phyloP scores from a whole-genome alignment of 2,888 invertebrate genomes.

The Lithophane socia region DNA sequence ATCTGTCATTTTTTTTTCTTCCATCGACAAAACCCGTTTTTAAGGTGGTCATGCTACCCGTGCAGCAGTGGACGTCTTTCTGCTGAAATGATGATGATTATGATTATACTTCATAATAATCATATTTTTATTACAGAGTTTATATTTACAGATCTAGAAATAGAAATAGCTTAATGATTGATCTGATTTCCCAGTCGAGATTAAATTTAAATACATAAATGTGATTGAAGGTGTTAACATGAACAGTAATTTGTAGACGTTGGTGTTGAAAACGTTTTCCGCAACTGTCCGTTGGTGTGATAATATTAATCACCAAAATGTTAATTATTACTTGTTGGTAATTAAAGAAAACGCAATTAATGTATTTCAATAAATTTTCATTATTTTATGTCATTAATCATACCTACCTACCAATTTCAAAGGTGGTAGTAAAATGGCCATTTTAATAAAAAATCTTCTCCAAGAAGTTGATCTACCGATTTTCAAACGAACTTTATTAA shows the following conservation, averaged over 20 bases:
- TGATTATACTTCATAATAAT: too few species aligned
- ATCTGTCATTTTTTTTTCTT: too few species aligned
- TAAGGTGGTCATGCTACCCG: too few species aligned
- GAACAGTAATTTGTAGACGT: constrained; percentile 30
- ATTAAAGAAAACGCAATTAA: not conserved
- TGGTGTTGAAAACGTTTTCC: constrained; percentile 36
- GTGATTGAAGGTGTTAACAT: constrained; percentile 33
- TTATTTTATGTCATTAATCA: not conserved
- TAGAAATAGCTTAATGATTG: constrained; percentile 20
- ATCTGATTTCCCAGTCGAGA: constrained; percentile 20
- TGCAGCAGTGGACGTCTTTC: too few species aligned
- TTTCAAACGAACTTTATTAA: constrained; percentile 3
- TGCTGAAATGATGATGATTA: too few species aligned
- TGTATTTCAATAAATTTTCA: not conserved
- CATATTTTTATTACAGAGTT: not conserved
- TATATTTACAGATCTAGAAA: constrained; percentile 23
- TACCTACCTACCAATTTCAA: too few species aligned
- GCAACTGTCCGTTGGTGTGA: constrained; percentile 21
- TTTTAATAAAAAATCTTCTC: not conserved
- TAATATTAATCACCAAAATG: constrained; percentile 24
- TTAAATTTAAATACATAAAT: constrained; percentile 32
- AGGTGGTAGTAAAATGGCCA: not conserved
- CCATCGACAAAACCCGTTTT: too few species aligned
- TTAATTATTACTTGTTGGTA: not conserved
- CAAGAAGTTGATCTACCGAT: not conserved